Evolutionary conservation across 2,797 vertebrate genomes (phyloP), one percentile per base, ranked within the genome.

Genomic region (Tokudaia muenninki): DNA sequence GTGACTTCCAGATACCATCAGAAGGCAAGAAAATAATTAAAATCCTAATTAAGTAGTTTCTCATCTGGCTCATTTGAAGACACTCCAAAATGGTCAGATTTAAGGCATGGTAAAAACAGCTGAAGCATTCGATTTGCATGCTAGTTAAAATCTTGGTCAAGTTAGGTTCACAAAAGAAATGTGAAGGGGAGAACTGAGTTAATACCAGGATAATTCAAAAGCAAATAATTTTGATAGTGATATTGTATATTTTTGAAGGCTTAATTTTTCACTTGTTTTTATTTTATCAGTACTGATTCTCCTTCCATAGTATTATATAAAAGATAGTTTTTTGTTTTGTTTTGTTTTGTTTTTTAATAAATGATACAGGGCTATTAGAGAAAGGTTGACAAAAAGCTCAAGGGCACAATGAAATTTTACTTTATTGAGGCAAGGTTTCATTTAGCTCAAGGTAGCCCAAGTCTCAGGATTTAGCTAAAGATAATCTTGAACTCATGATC

Each of bases 1-100:
- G 98, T 87, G 97, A 98, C 96, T 97, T 94, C 94, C 94, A 97
- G 97, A 97, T 98, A 98, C 97, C 97, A 97, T 96, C 92, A 98
- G 88, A 90, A 97, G 83, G 79, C 2, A 2, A 96, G 92, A 96
- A 98, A 97, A 98, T 94, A 98, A 98, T 98, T 98, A 98, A 98
- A 98, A 98, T 97, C 96, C 97, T 98, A 98, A 98, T 98, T 98
- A 97, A 98, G 97, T 47, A 97, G 95, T 95, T 98, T 97, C 96
- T 97, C 96, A 93, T 98, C 96, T 98, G 97, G 96, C 97, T 97
- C 92, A 97, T 97, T 97, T 98, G 90, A 98, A 98, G 86, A 74
- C 26, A 26, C 96, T 98, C 97, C 95, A 97, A 96, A 98, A 97
- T 9, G 90, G 95, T 97, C 97, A 97, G 93, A 93, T 97, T 98